These are phyloP conservation scores for Polypterus senegalus DNA, from an alignment of 2,113 vertebrate species.

Conservation along the genomic window DNA sequence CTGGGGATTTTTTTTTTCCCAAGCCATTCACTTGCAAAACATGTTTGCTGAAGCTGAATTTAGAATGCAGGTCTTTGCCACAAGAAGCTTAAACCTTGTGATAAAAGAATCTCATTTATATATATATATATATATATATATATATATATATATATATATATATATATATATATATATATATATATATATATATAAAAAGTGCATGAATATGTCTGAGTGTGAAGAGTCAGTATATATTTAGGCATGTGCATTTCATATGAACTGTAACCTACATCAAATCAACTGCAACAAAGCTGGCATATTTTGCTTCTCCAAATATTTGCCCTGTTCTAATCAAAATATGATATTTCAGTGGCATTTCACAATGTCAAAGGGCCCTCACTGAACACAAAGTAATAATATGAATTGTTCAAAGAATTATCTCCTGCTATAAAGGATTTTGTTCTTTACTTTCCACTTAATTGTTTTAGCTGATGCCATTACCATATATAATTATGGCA, in stretches of 20 bases:
- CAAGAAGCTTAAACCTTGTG: constrained; percentile 26
- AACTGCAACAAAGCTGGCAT: constrained; percentile 5
- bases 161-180: no score
- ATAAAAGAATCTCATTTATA: constrained; percentile 28
- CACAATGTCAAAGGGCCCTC: constrained; percentile 34
- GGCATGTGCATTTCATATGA: background rate
- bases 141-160: no score
- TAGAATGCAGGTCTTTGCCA: constrained; percentile 34
- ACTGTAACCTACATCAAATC: background rate
- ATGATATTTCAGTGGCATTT: constrained; percentile 40
- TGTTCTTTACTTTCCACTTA: background rate
- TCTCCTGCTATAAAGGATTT: constrained; percentile 25
- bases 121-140: constrained; percentile 29
- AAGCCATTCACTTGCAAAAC: constrained; percentile 38
- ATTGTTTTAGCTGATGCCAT: no score
- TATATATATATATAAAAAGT: constrained; percentile 29
- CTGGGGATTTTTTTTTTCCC: constrained; percentile 50
- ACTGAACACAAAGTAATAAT: constrained; percentile 23
- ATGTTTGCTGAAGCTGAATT: constrained; percentile 46
- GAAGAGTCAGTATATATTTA: no score
- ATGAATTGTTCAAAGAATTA: constrained; percentile 31
- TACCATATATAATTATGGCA: no score
- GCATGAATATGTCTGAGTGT: constrained; percentile 15
- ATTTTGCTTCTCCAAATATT: constrained; percentile 26
- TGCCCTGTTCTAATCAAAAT: constrained; percentile 50